These are phyloP conservation scores for Lampropteryx suffumata DNA, from an alignment of 2,888 invertebrate genomes.

Conservation along the genomic window DNA sequence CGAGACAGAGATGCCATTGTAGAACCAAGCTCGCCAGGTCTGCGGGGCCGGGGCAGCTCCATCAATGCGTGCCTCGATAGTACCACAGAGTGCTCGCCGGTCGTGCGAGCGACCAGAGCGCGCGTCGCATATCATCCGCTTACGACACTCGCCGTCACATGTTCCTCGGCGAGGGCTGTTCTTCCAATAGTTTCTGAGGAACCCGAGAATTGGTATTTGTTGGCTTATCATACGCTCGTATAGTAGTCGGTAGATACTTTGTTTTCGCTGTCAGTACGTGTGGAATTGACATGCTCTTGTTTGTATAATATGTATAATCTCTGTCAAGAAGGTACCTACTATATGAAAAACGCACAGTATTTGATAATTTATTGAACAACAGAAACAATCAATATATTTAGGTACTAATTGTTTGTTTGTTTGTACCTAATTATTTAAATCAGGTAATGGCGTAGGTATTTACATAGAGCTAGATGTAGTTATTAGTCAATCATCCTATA, in stretches of 20 bases:
- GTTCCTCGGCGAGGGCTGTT: slow-evolving; percentile 91
- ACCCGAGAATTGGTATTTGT: neutral
- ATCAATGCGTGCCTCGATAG: slow-evolving; percentile 92
- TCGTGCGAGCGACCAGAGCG: slow-evolving; percentile 94
- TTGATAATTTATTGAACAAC: neutral
- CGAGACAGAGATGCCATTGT: slow-evolving; percentile 93
- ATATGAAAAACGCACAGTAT: no score
- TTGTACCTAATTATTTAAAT: neutral
- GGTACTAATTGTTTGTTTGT: slow-evolving; percentile 1
- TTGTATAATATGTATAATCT: neutral
- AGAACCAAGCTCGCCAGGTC: slow-evolving; percentile 94
- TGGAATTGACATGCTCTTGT: neutral
- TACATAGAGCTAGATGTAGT: no score
- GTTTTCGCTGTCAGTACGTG: neutral
- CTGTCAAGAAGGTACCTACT: no score
- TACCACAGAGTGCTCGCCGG: slow-evolving; percentile 90
- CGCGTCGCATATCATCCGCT: slow-evolving; percentile 92
- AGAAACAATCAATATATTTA: slow-evolving; percentile 6
- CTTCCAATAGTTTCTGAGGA: slow-evolving; percentile 92
- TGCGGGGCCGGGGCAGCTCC: slow-evolving; percentile 85
- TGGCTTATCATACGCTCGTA: neutral
- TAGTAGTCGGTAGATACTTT: neutral
- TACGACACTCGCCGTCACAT: slow-evolving; percentile 93
- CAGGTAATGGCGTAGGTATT: no score
- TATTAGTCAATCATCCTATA: no score